These are phyloP conservation scores for Diprion similis DNA, from an alignment of 1,140 invertebrate genomes.

Conservation along the genomic window DNA sequence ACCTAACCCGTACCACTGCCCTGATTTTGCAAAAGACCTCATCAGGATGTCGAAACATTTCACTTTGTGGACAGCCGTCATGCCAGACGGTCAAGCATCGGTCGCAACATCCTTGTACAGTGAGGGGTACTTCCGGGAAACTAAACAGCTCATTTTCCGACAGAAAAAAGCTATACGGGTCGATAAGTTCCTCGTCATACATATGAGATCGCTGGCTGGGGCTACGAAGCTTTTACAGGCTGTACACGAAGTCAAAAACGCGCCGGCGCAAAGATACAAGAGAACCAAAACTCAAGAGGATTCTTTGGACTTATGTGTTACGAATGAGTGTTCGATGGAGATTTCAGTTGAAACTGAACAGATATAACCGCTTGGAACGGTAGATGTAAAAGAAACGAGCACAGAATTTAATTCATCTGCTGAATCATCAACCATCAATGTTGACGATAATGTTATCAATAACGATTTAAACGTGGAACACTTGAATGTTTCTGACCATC, in stretches of 20 bases:
- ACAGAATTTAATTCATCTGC: no score
- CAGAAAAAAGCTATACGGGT: slow-evolving; percentile 17
- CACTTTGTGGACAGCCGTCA: slow-evolving; percentile 27
- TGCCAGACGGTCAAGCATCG: slow-evolving; percentile 9
- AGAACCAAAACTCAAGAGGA: neutral
- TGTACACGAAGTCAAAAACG: neutral
- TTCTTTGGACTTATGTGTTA: neutral
- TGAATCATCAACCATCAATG: no score
- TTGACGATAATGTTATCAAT: no score
- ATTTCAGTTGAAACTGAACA: no score
- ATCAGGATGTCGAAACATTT: slow-evolving; percentile 25
- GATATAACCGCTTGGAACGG: no score
- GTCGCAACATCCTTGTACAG: slow-evolving; percentile 30
- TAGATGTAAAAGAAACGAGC: no score
- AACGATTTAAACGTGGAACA: no score
- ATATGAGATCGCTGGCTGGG: slow-evolving; percentile 21
- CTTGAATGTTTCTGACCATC: neutral
- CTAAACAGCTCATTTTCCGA: slow-evolving; percentile 27
- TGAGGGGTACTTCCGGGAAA: slow-evolving; percentile 30
- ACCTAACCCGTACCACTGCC: slow-evolving; percentile 28
- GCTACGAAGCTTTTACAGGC: slow-evolving; percentile 22
- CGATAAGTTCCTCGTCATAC: slow-evolving; percentile 27
- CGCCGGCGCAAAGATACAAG: neutral
- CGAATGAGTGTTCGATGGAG: neutral
- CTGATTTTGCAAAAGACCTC: slow-evolving; percentile 17